phyloP scores from a whole-genome alignment of 2,888 invertebrate genomes.

The Xanthorhoe designata region DNA sequence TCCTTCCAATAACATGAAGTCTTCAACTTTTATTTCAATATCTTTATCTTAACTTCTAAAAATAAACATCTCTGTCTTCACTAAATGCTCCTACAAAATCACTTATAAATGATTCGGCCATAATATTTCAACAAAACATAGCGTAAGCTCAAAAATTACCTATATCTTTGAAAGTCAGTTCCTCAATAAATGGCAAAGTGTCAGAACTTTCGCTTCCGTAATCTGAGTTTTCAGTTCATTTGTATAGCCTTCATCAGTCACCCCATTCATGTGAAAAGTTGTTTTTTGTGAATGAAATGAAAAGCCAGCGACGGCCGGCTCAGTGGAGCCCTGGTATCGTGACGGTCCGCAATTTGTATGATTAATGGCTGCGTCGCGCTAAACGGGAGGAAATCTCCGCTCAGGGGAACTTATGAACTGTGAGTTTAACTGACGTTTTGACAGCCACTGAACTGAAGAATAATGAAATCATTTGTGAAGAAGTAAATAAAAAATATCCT shows the following conservation, averaged over 20 bases:
- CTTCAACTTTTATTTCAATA: constrained; percentile 26
- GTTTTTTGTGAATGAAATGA: constrained; percentile 51
- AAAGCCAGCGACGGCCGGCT: constrained; percentile 67
- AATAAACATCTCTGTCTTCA: neutral
- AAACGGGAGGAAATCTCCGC: constrained; percentile 52
- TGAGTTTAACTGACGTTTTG: constrained; percentile 30
- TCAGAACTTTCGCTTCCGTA: constrained; percentile 9
- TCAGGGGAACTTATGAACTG: constrained; percentile 51
- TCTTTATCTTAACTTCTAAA: constrained; percentile 8
- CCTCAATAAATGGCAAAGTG: constrained; percentile 7
- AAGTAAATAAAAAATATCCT: neutral
- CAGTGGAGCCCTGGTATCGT: constrained; percentile 66
- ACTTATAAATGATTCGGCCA: constrained; percentile 4
- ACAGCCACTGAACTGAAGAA: constrained; percentile 13
- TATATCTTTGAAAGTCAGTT: neutral
- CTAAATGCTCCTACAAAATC: neutral
- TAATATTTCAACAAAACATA: neutral
- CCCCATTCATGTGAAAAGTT: constrained; percentile 49
- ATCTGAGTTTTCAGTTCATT: constrained; percentile 45
- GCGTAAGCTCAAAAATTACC: neutral
- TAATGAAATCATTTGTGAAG: constrained; percentile 6
- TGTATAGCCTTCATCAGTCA: constrained; percentile 50
- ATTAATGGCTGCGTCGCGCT: constrained; percentile 58
- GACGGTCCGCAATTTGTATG: constrained; percentile 67
- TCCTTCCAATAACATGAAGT: constrained; percentile 21